Conservation (phyloP, 1,140 invertebrate genomes). For the Drosophila jambulina region DNA sequence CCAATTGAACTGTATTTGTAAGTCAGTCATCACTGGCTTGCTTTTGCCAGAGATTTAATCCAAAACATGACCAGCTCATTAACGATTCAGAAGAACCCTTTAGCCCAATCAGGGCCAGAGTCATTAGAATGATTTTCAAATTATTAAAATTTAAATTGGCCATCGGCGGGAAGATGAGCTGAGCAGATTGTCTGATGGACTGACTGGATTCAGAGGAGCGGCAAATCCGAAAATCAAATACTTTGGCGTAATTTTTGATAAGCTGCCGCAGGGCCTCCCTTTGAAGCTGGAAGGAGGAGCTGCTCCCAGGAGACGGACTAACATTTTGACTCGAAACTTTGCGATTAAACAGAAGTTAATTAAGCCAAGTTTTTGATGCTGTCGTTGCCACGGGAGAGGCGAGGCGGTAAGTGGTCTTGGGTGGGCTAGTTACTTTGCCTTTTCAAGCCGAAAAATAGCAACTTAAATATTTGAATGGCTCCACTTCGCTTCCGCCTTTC, state of each 20-base stretch:
- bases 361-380: constrained; percentile 75
- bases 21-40: background rate
- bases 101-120: constrained; percentile 67
- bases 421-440: constrained; percentile 59
- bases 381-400: constrained; percentile 37
- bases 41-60: background rate
- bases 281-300: background rate
- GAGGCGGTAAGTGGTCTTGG: constrained; percentile 19
- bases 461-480: constrained; percentile 74
- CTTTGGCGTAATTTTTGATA: constrained; percentile 68
- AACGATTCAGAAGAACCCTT: constrained; percentile 41
- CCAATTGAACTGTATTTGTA: rapidly evolving
- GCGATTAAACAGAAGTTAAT: constrained; percentile 77
- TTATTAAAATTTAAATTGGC: constrained; percentile 76
- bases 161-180: constrained; percentile 4
- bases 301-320: constrained; percentile 54
- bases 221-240: constrained; percentile 80
- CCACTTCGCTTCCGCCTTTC: constrained; percentile 11
- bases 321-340: constrained; percentile 69
- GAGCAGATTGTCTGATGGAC: constrained; percentile 48
- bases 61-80: constrained; percentile 68
- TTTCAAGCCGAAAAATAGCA: constrained; percentile 71
- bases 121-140: constrained; percentile 79
- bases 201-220: constrained; percentile 51
- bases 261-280: constrained; percentile 54